These are phyloP conservation scores for Caenorhabditis becei DNA, from an alignment of 2,888 invertebrate species.

Conservation along the genomic window DNA sequence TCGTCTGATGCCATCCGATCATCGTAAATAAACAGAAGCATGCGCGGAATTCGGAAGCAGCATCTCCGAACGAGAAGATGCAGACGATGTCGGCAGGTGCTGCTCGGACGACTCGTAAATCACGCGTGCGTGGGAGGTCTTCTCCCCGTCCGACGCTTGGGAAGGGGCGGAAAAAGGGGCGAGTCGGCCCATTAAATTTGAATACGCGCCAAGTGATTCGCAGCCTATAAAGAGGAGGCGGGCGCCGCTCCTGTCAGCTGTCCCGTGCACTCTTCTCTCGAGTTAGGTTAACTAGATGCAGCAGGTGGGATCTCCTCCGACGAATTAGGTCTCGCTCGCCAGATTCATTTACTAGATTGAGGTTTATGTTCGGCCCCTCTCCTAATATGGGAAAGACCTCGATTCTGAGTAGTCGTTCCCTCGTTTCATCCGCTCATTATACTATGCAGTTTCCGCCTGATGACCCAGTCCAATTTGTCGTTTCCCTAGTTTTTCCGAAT, in stretches of 20 bases:
- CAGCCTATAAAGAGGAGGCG: conserved; percentile 38
- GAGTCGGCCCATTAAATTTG: conserved; percentile 55
- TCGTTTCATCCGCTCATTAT: conserved; percentile 13
- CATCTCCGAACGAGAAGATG: conserved; percentile 3
- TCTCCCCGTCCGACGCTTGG: background rate
- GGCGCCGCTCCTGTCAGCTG: conserved; percentile 41
- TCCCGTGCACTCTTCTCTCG: conserved; percentile 15
- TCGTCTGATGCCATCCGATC: conserved; percentile 5
- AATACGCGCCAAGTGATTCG: conserved; percentile 43
- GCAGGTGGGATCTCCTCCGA: conserved; percentile 30
- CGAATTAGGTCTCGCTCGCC: conserved; percentile 28
- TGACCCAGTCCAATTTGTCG: background rate
- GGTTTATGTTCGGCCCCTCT: conserved; percentile 49
- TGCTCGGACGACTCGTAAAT: conserved; percentile 50
- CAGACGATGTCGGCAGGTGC: conserved; percentile 28
- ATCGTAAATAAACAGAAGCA: conserved; percentile 47
- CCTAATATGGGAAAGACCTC: conserved; percentile 59
- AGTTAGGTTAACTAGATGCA: conserved; percentile 54
- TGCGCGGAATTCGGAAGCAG: conserved; percentile 55
- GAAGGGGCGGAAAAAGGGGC: conserved; percentile 14
- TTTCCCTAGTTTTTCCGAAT: background rate
- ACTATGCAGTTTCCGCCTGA: background rate
- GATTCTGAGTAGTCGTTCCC: conserved; percentile 23
- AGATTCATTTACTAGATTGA: conserved; percentile 49
- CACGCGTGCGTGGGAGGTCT: conserved; percentile 61